Percentiles rank a stretch among this genome's conserved stretches.
phyloP scores from a whole-genome alignment of 1,140 invertebrate genomes.

The Coelopa frigida region DNA sequence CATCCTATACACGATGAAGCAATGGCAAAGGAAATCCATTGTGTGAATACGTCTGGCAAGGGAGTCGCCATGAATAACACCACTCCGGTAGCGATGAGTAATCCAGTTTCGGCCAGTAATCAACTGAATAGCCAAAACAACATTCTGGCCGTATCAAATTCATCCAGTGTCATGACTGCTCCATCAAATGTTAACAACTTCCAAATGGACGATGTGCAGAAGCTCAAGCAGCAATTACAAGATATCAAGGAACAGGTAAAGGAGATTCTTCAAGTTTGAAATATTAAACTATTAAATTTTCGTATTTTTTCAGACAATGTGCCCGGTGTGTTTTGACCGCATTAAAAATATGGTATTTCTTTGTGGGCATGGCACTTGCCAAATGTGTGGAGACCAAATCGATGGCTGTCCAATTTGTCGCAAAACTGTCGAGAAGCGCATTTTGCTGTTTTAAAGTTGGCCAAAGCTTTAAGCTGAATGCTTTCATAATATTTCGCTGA shows the following conservation, averaged over 20 bases:
- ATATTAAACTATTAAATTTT: not conserved
- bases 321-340: constrained; percentile 93
- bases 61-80: constrained; percentile 44
- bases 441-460: constrained; percentile 70
- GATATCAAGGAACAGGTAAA: constrained; percentile 94
- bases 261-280: not conserved
- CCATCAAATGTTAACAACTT: constrained; percentile 42
- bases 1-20: constrained; percentile 21
- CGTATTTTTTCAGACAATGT: constrained; percentile 73
- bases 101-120: constrained; percentile 17
- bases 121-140: constrained; percentile 38
- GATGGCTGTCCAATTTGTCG: constrained; percentile 95
- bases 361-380: constrained; percentile 95
- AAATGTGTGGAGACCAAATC: constrained; percentile 97
- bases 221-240: constrained; percentile 90
- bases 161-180: constrained; percentile 26
- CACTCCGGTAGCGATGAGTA: constrained; percentile 21
- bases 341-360: constrained; percentile 98
- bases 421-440: constrained; percentile 90
- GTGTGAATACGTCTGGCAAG: constrained; percentile 34
- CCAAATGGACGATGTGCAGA: constrained; percentile 72
- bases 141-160: constrained; percentile 20
- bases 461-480: not conserved
- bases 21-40: constrained; percentile 24
- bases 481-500: not conserved